Base-by-base conservation (phyloP, 1,140 invertebrate genomes). In the Meloidogyne floridensis region DNA sequence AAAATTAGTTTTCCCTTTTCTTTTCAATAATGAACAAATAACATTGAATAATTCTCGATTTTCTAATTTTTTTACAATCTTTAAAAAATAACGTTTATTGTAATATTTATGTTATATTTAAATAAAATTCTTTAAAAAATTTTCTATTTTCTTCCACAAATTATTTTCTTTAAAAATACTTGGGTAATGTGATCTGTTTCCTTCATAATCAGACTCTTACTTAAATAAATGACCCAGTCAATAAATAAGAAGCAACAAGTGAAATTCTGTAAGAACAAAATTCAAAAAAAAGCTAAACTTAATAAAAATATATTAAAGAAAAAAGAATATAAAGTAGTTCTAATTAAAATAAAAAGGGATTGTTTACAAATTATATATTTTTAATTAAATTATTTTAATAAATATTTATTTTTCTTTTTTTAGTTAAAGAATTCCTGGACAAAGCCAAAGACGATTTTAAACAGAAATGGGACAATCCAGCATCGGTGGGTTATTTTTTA, bases 401-500 rank as follows among this genome's bases (percentile, higher is more conserved):
- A 47, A 5, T n/a, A 20, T 74, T 72, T 18, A 56, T 80, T 8
- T 81, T 85, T 89, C 86, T 86, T 83, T 88, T 92, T 92, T 77
- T 91, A 93, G 96, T 98, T 91, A 96, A 97, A 92, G 96, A 98
- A 91, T 98, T 98, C 92, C 93, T 98, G 87, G 95, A 97, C 88
- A 95, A 97, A 92, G 96, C 96, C 84, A 98, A 96, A 92, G 95
- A 96, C 90, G 96, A 98, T 88, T 98, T 98, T 91, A 96, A 98
- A 92, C 94, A 97, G 89, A 97, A 98, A 93, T 98, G 97, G 97
- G 96, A 97, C 91, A 95, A 95, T 91, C 92, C 93, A 72, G 88
- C 90, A 85, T 91, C 91, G 90, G 93, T 93, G 91, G 91, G 90
- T 86, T 74, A 18, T 73, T 73, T n/a, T 77, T 20, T 69, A 70